Conservation (phyloP, 2,113 vertebrate genomes). For the Salvator merianae region DNA sequence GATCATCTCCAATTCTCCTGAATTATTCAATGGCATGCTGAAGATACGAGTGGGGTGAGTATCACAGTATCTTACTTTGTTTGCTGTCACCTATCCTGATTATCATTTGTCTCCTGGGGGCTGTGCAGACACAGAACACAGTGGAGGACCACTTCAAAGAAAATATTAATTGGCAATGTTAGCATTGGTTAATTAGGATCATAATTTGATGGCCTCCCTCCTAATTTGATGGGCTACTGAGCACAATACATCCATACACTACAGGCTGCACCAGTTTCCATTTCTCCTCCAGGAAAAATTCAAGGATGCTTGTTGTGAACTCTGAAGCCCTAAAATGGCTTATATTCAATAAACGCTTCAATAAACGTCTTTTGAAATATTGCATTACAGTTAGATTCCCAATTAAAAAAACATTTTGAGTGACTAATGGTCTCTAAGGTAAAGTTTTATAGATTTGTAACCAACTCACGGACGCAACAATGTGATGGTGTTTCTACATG, state of each 20-base stretch:
- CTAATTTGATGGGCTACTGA: no score
- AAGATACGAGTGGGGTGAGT: constrained; percentile 95
- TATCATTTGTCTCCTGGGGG: background rate
- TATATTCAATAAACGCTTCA: background rate
- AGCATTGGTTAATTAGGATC: background rate
- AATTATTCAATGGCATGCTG: constrained; percentile 96
- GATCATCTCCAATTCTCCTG: constrained; percentile 95
- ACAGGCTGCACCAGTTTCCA: background rate
- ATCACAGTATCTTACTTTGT: background rate
- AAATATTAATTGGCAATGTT: background rate
- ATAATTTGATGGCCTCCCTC: background rate
- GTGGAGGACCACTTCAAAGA: background rate
- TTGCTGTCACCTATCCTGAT: background rate
- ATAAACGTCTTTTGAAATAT: background rate
- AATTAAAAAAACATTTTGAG: background rate
- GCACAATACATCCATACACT: background rate
- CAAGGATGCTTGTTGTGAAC: background rate
- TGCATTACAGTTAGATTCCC: background rate
- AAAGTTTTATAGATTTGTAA: background rate
- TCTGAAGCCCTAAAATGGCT: background rate
- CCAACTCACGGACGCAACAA: background rate
- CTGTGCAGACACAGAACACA: background rate
- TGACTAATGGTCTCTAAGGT: background rate
- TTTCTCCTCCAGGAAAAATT: background rate
- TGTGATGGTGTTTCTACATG: background rate